phyloP scores from a whole-genome alignment of 2,113 vertebrate genomes.

The Spermophilus dauricus region DNA sequence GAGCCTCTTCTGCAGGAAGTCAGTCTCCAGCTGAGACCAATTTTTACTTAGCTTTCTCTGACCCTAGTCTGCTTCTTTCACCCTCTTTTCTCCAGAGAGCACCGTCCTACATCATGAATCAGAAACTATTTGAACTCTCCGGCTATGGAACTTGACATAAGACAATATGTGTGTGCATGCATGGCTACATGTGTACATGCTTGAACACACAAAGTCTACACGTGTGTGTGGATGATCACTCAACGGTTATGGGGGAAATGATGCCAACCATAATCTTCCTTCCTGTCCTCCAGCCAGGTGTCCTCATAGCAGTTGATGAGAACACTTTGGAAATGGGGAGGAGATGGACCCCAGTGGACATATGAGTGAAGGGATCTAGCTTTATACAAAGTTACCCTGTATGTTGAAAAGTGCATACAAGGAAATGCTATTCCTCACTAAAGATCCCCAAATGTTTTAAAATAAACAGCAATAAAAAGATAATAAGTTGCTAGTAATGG shows the following conservation, averaged over 20 bases:
- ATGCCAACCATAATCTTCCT: background rate
- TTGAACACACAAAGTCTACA: background rate
- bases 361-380: background rate
- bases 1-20: background rate
- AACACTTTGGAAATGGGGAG: background rate
- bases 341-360: background rate
- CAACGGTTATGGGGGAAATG: background rate
- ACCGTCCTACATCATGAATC: background rate
- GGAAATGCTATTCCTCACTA: background rate
- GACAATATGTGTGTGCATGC: no score
- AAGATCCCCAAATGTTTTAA: background rate
- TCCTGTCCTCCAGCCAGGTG: background rate
- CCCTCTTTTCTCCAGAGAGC: background rate
- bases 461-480: background rate
- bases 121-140: background rate
- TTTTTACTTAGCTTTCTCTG: background rate
- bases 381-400: background rate
- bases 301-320: background rate
- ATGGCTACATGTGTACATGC: background rate
- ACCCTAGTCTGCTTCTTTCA: background rate
- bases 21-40: background rate
- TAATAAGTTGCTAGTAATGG: background rate
- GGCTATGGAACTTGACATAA: background rate
- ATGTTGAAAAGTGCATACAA: background rate
- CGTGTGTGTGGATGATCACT: background rate